A percentile compares a stretch with the other conserved stretches of the same genome.
phyloP scores from a whole-genome alignment of 2,888 invertebrate species.

The Netelia melanura region DNA sequence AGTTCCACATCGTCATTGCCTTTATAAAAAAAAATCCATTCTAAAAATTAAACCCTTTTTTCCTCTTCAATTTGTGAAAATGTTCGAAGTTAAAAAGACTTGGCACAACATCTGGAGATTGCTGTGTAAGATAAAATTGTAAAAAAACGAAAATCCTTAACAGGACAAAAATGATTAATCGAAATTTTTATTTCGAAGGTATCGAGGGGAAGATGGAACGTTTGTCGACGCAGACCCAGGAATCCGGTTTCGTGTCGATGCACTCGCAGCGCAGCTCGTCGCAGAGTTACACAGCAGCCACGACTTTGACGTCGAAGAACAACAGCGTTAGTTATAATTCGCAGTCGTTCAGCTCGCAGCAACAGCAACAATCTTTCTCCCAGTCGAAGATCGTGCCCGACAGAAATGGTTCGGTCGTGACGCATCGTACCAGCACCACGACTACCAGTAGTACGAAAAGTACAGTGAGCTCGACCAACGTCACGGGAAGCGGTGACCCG shows the following conservation, averaged over 20 bases:
- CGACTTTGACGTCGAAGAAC: constrained; percentile 86
- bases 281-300: constrained; percentile 86
- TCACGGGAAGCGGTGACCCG: constrained; percentile 78
- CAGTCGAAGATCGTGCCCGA: constrained; percentile 81
- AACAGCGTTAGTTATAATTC: constrained; percentile 85
- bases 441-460: constrained; percentile 78
- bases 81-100: constrained; percentile 37
- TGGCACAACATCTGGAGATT: constrained; percentile 53
- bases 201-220: constrained; percentile 83
- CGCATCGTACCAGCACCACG: constrained; percentile 77
- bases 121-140: constrained; percentile 37
- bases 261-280: constrained; percentile 88
- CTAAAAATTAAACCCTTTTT: not conserved
- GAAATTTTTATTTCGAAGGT: constrained; percentile 72
- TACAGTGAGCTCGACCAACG: constrained; percentile 77
- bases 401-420: constrained; percentile 80
- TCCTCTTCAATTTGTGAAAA: constrained; percentile 18
- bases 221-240: constrained; percentile 84
- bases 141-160: not conserved
- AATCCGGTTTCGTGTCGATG: constrained; percentile 88
- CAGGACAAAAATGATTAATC: not conserved
- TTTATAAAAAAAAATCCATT: not conserved
- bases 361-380: constrained; percentile 80
- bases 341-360: constrained; percentile 79
- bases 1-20: constrained; percentile 22